Conservation (phyloP, 2,113 vertebrate species). For the Speoplatyrhinus poulsoni region DNA sequence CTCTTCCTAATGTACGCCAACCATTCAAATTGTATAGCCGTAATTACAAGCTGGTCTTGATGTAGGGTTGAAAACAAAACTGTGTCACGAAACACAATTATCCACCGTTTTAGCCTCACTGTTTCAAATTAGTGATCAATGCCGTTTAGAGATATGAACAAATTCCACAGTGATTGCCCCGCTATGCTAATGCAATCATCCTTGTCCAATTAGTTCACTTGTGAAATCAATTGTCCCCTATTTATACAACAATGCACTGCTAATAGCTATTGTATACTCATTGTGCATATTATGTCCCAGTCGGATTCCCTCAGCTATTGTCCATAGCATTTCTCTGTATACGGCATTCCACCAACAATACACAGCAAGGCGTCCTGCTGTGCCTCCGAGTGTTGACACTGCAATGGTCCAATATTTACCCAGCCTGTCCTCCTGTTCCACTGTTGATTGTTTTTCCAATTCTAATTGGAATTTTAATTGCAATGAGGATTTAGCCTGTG, state of each 20-base stretch:
- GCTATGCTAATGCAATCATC: slow-evolving; percentile 66
- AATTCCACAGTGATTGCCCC: slow-evolving; percentile 43
- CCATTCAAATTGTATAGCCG: not conserved
- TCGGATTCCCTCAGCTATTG: slow-evolving; percentile 34
- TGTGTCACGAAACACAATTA: slow-evolving; percentile 11
- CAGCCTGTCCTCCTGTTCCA: slow-evolving; percentile 32
- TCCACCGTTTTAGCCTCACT: slow-evolving; percentile 19
- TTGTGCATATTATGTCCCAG: slow-evolving; percentile 28
- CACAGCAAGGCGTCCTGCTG: not conserved
- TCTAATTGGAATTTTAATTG: slow-evolving; percentile 75
- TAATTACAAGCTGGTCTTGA: not conserved
- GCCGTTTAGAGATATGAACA: slow-evolving; percentile 58
- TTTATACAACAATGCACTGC: slow-evolving; percentile 59
- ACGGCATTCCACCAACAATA: not conserved
- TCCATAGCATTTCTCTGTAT: slow-evolving; percentile 27
- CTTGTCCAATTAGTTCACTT: slow-evolving; percentile 68
- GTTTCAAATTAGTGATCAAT: slow-evolving; percentile 50
- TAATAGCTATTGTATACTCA: slow-evolving; percentile 56
- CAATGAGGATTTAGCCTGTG: slow-evolving; percentile 62
- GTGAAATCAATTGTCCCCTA: slow-evolving; percentile 60
- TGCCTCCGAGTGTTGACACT: slow-evolving; percentile 35
- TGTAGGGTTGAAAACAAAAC: not conserved
- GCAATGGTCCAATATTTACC: slow-evolving; percentile 52
- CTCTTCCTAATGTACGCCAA: no score
- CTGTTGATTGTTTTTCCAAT: slow-evolving; percentile 43